phyloP scores from a whole-genome alignment of 2,888 invertebrate species.

The Caenorhabditis sp. region DNA sequence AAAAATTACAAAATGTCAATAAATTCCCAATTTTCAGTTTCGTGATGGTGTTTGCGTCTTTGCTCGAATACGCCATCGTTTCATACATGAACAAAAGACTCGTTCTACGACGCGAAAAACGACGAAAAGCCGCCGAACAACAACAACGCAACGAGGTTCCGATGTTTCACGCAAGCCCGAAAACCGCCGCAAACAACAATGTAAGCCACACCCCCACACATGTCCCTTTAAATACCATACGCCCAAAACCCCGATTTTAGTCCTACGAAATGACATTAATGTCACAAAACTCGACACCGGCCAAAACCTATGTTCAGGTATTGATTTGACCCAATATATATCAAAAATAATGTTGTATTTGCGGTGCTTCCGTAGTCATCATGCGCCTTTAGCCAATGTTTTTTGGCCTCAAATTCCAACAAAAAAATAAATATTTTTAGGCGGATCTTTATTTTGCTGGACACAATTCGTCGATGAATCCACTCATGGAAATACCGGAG shows the following conservation, averaged over 20 bases:
- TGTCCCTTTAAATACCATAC: no score
- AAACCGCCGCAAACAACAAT: conserved; percentile 47
- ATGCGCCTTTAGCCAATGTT: no score
- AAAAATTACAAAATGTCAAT: no score
- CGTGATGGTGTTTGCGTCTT: conserved; percentile 78
- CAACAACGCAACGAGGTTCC: conserved; percentile 56
- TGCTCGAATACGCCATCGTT: conserved; percentile 95
- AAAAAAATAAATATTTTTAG: conserved; percentile 33
- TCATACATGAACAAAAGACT: conserved; percentile 97
- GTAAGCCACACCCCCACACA: conserved; percentile 29
- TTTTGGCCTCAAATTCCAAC: no score
- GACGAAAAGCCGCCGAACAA: conserved; percentile 53
- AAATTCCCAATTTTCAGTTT: conserved; percentile 47
- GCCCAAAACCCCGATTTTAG: no score
- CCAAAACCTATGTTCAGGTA: conserved; percentile 53
- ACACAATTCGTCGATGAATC: conserved; percentile 58
- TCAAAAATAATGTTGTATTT: not conserved
- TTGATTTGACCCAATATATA: not conserved
- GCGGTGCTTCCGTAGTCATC: not conserved
- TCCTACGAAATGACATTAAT: conserved; percentile 62
- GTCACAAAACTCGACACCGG: conserved; percentile 60
- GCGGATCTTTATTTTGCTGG: conserved; percentile 56
- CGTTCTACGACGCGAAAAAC: conserved; percentile 85
- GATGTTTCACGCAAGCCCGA: conserved; percentile 54
- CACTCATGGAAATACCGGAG: conserved; percentile 59